Base-by-base conservation (phyloP, 2,113 vertebrate genomes). In the Hylia prasina region DNA sequence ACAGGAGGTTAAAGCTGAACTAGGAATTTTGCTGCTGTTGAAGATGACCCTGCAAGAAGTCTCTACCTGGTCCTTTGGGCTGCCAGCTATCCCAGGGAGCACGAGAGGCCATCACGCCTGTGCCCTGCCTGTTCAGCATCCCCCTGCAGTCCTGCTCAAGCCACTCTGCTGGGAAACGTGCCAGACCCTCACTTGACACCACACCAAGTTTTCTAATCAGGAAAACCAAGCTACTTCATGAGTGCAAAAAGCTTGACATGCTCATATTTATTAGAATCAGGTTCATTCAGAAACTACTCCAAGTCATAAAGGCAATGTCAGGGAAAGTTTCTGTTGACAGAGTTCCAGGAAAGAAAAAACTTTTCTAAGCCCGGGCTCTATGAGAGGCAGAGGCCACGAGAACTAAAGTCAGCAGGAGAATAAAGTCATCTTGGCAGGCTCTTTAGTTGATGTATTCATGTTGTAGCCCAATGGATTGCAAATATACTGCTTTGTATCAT, bases 31-130 rank as follows among this genome's bases (percentile, higher is more conserved):
- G 21, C 15, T 40, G 31, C 73, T 44, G 17, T 21, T 48, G 53
- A 89, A 79, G 51, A 47, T 7, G 91, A 37, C 28, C 11, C 61
- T 61, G 57, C 18, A 75, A 16, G 44, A 77, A 48, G 33, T 10
- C 68, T 78, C 45, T 68, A 23, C 16, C 35, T 72, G 56, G 24
- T n/a, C 19, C 91, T 69, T 9, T 35, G 63, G 73, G 48, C 58
- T 71, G 79, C 44, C 63, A 53, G 68, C 40, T 81, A 22, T 22
- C 31, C 68, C 39, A 37, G 58, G 57, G 82, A 89, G 33, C 39
- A 53, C 4, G 10, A 50, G 42, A 81, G 51, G 15, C 35, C 15
- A 2, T 39, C 2, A 2, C 0, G 1, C 16, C 47, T 25, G 35
- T 21, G 51, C 47, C 75, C 20, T 20, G 39, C 57, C 82, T 2